Conservation (phyloP, 2,113 vertebrate genomes). For the Sapajus apella region DNA sequence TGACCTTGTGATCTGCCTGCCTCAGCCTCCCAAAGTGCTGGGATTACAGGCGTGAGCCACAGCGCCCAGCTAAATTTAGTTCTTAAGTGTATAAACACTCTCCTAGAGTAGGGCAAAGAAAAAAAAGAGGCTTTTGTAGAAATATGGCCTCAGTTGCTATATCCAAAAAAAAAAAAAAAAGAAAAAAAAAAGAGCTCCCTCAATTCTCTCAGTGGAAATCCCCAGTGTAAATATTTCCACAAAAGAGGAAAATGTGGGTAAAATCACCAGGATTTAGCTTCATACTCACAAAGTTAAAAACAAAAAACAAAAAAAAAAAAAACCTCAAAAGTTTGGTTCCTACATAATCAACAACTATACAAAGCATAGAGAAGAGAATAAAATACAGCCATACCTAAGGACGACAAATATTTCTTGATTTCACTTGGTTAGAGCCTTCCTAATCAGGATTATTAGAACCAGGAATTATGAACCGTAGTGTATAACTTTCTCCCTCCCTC, state of each 20-base stretch:
- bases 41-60: no score
- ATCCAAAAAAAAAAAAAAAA: neutral
- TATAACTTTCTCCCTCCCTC: neutral
- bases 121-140: conserved; percentile 20
- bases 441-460: conserved; percentile 18
- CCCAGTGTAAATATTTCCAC: conserved; percentile 40
- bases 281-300: neutral
- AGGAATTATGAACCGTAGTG: neutral
- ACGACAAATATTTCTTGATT: conserved; percentile 5
- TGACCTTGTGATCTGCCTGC: no score
- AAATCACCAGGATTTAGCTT: conserved; percentile 39
- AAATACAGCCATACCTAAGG: neutral
- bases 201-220: conserved; percentile 48
- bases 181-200: neutral
- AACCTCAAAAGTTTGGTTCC: neutral
- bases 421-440: neutral
- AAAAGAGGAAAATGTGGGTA: conserved; percentile 52
- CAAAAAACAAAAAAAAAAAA: neutral
- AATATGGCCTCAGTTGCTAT: conserved; percentile 12
- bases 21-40: no score
- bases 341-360: neutral
- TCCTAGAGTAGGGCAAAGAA: neutral
- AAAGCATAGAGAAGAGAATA: neutral
- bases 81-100: neutral
- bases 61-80: neutral